These are phyloP conservation scores for Nannospalax galili DNA, from an alignment of 2,113 vertebrate species.

Conservation along the genomic window DNA sequence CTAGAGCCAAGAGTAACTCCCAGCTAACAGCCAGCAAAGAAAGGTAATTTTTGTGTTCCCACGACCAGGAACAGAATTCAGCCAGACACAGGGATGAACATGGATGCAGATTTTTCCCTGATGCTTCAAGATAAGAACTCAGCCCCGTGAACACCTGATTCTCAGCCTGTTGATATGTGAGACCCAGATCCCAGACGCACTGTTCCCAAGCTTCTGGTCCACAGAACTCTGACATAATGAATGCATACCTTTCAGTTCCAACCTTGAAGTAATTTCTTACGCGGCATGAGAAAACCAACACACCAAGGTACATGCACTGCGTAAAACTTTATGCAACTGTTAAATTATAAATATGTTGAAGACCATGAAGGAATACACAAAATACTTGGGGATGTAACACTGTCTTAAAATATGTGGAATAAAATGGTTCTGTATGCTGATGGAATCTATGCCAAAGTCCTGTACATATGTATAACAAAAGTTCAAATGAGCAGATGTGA, in stretches of 20 bases:
- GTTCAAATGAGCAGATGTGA: neutral
- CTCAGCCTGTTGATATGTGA: neutral
- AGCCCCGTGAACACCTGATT: neutral
- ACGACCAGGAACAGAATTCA: neutral
- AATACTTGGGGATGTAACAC: neutral
- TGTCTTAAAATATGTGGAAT: slow-evolving; percentile 42
- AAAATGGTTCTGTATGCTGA: neutral
- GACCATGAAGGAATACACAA: neutral
- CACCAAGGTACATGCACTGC: neutral
- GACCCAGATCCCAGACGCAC: neutral
- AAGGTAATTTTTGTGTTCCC: neutral
- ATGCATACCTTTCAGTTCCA: neutral
- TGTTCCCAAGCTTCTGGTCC: neutral
- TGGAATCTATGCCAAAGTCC: neutral
- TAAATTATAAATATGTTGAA: slow-evolving; percentile 19
- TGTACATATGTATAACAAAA: neutral
- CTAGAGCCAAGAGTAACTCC: neutral
- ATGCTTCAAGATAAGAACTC: neutral
- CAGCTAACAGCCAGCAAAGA: neutral
- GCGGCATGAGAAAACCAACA: slow-evolving; percentile 5
- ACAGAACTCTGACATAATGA: neutral
- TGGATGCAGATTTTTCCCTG: neutral
- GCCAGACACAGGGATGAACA: neutral
- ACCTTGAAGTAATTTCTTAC: neutral
- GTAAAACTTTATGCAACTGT: neutral